A percentile compares a stretch with the other conserved stretches of the same genome.
Evolutionary conservation across 2,113 vertebrate genomes (phyloP).

Genomic region (Podocnemis expansa): DNA sequence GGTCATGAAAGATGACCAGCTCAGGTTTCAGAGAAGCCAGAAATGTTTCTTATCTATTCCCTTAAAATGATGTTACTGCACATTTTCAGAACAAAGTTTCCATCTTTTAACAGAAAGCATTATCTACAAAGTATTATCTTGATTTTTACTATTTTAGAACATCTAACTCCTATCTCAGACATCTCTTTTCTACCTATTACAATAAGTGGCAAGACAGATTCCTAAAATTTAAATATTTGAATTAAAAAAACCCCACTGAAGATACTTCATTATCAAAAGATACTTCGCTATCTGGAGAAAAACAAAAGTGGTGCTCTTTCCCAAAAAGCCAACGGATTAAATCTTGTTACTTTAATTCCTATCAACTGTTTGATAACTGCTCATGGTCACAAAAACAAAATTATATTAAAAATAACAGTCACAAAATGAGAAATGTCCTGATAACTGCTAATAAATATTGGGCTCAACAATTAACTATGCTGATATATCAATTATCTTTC

Average conservation of each 20-base stretch:
- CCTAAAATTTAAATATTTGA: not conserved
- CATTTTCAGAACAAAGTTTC: not conserved
- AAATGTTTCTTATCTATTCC: not conserved
- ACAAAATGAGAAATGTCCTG: not conserved
- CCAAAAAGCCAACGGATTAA: fast-evolving
- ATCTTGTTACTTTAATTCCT: not conserved
- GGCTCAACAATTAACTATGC: not conserved
- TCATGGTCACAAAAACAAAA: not conserved
- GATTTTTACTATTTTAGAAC: not conserved
- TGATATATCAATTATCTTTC: not conserved
- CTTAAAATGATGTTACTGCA: not conserved
- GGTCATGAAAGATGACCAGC: not conserved
- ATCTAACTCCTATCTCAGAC: not conserved
- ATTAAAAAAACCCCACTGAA: not conserved
- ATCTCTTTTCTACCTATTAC: not conserved
- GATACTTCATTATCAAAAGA: not conserved
- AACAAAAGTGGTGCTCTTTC: not conserved
- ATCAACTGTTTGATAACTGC: not conserved
- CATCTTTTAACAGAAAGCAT: not conserved
- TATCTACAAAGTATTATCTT: not conserved
- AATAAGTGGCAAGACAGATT: not conserved
- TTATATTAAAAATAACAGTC: not conserved
- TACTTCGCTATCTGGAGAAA: not conserved
- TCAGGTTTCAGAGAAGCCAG: not conserved
- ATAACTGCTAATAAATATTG: constrained; percentile 16